These are phyloP conservation scores for Lacerta viridis DNA, from an alignment of 2,797 vertebrate species.

Conservation along the genomic window DNA sequence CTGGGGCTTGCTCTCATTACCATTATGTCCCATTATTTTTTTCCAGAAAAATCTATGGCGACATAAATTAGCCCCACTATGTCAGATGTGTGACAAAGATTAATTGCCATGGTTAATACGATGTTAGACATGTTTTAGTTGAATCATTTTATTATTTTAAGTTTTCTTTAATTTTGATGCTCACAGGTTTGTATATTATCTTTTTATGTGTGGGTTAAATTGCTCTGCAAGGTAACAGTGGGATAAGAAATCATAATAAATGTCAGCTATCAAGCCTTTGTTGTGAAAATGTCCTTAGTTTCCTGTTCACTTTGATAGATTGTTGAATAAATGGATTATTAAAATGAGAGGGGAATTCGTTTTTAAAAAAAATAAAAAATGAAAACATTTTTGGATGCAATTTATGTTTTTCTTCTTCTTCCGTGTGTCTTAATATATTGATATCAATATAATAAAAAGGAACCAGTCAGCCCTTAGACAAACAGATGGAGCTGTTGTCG, in stretches of 20 bases:
- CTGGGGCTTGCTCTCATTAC: background rate
- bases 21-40: background rate
- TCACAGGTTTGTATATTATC: background rate
- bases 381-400: slow-evolving; percentile 38
- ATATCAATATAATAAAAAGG: background rate
- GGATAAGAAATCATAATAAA: background rate
- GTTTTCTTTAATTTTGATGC: background rate
- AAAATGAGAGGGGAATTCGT: background rate
- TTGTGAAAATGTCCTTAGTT: slow-evolving; percentile 43
- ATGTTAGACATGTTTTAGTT: background rate
- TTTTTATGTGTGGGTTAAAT: background rate
- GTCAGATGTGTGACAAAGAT: background rate
- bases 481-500: background rate
- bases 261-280: slow-evolving; percentile 4
- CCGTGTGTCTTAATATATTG: slow-evolving; percentile 16
- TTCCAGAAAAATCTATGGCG: background rate
- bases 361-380: slow-evolving; percentile 16
- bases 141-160: background rate
- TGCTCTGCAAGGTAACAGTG: background rate
- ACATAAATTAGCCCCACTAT: background rate
- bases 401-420: slow-evolving; percentile 23
- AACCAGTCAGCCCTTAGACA: slow-evolving; percentile 14
- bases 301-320: slow-evolving; percentile 34
- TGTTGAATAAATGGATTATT: slow-evolving; percentile 14
- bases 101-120: background rate